These are phyloP conservation scores for Clarias fuscus DNA, from an alignment of 2,797 vertebrate species.

Conservation along the genomic window DNA sequence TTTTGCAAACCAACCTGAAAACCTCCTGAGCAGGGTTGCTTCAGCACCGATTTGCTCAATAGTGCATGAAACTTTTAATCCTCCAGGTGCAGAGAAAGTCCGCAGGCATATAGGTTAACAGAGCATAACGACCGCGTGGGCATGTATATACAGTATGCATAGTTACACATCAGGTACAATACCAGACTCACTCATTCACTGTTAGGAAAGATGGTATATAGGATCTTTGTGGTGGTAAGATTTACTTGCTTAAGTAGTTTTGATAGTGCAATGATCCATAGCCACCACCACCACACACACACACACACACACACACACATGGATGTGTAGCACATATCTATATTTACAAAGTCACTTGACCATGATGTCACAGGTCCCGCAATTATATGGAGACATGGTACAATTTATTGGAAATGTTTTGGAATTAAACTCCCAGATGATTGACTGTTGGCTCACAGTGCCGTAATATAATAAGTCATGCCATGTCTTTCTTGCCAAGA, in stretches of 20 bases:
- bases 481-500: not conserved
- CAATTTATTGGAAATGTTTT: not conserved
- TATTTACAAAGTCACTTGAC: not conserved
- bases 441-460: not conserved
- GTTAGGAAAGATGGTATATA: not conserved
- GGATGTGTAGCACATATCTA: not conserved
- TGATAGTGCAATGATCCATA: not conserved
- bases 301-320: not conserved
- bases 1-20: conserved; percentile 2
- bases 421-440: not conserved
- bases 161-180: conserved; percentile 19
- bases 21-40: not conserved
- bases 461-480: conserved; percentile 13
- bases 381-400: not conserved
- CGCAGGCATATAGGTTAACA: conserved; percentile 14
- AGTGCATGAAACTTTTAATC: conserved; percentile 24
- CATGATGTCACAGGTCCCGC: not conserved
- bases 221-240: not conserved
- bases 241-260: not conserved
- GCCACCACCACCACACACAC: not conserved
- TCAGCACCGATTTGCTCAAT: not conserved
- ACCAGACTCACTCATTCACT: not conserved
- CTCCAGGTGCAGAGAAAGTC: not conserved
- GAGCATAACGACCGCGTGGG: conserved; percentile 16
- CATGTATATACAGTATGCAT: not conserved